A percentile compares a stretch with the other conserved stretches of the same genome.
Evolutionary conservation across 2,113 vertebrate genomes (phyloP).

Genomic region (Sturnira hondurensis): DNA sequence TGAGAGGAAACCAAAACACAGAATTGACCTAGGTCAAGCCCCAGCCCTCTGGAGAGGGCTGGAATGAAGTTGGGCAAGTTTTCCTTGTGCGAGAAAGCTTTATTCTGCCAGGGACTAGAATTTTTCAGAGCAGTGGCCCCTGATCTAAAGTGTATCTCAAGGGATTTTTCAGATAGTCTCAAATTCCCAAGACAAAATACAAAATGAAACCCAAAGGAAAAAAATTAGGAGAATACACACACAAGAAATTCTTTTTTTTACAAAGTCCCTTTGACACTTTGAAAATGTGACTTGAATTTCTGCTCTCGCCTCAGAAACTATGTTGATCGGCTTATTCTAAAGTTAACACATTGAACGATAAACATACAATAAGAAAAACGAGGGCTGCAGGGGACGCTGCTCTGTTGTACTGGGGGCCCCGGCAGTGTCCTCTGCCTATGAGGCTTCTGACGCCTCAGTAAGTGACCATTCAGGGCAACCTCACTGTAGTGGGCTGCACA

Average conservation of each 20-base stretch:
- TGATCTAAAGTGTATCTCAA: not conserved
- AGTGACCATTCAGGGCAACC: accelerated
- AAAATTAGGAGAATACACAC: accelerated
- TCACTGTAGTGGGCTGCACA: accelerated
- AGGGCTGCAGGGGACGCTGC: accelerated
- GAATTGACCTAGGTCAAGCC: not conserved
- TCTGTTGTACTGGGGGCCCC: accelerated
- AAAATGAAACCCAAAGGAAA: not conserved
- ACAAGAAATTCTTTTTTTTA: not conserved
- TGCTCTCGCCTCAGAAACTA: not conserved
- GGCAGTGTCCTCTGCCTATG: accelerated
- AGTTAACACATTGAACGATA: accelerated
- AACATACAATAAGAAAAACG: not conserved
- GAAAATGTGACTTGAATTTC: not conserved
- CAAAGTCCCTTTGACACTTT: not conserved
- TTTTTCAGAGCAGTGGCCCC: not conserved
- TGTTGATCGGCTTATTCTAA: accelerated
- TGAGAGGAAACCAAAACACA: not conserved
- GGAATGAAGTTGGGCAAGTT: not conserved
- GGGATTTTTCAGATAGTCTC: not conserved
- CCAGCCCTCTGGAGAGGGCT: not conserved
- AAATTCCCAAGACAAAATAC: not conserved
- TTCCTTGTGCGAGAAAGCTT: not conserved
- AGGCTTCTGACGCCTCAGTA: not conserved
- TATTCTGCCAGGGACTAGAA: accelerated